Percentiles rank a stretch among this genome's conserved stretches.
These are phyloP conservation scores for Salvator merianae DNA, from an alignment of 2,113 vertebrate species.

Conservation along the genomic window DNA sequence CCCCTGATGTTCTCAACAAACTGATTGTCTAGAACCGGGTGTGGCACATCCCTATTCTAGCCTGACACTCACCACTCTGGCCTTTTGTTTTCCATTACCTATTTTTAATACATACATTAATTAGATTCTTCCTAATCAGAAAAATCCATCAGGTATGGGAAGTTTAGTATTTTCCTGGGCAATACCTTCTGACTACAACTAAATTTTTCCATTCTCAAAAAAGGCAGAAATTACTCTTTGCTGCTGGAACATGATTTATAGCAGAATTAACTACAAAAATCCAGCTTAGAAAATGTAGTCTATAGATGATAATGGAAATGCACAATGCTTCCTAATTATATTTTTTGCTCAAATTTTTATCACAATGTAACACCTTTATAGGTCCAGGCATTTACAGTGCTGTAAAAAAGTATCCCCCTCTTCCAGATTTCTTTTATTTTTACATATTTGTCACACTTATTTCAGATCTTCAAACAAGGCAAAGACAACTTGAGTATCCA, in stretches of 20 bases:
- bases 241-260: background rate
- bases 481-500: too few relatives aligned
- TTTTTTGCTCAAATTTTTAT: constrained; percentile 10
- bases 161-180: background rate
- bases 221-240: constrained; percentile 17
- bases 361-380: background rate
- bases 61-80: too few relatives aligned
- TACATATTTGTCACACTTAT: too few relatives aligned
- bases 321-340: background rate
- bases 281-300: background rate
- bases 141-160: constrained; percentile 1
- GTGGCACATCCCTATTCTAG: too few relatives aligned
- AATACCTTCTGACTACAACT: background rate
- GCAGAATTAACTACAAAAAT: background rate
- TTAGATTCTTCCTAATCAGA: constrained; percentile 9
- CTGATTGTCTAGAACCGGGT: too few relatives aligned
- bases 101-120: constrained; percentile 12
- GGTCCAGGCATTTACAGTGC: too few relatives aligned
- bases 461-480: too few relatives aligned
- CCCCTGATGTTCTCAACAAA: too few relatives aligned
- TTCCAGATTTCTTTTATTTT: too few relatives aligned
- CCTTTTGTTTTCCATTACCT: background rate
- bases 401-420: too few relatives aligned
- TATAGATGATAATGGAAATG: background rate
- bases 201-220: too few relatives aligned